phyloP scores from a whole-genome alignment of 2,797 vertebrate genomes.

The Urocyon cinereoargenteus region DNA sequence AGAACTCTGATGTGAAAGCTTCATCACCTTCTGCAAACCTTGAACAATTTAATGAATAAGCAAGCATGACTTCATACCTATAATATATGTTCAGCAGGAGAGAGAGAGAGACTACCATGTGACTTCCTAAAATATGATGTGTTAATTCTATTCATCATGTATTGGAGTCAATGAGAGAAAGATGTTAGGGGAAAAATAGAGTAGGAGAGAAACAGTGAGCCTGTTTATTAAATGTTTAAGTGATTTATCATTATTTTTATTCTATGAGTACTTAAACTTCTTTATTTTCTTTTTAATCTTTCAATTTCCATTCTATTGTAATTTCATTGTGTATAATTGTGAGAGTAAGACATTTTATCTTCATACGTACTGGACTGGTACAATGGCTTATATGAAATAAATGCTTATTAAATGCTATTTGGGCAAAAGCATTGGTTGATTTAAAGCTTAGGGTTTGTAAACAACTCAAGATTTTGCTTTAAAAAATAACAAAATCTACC shows the following conservation, averaged over 20 bases:
- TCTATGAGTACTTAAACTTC: background rate
- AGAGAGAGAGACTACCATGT: background rate
- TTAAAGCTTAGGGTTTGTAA: constrained; percentile 36
- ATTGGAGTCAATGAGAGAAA: background rate
- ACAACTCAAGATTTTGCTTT: background rate
- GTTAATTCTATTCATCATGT: background rate
- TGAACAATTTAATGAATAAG: background rate
- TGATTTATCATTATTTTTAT: background rate
- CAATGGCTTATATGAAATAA: background rate
- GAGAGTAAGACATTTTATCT: background rate
- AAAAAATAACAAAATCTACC: background rate
- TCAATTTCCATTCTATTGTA: background rate
- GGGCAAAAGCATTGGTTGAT: background rate
- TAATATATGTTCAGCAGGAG: background rate
- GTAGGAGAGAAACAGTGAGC: background rate
- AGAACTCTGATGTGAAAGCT: background rate
- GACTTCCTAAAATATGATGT: background rate
- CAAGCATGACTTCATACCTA: background rate
- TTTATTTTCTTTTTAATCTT: background rate
- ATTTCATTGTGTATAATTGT: background rate
- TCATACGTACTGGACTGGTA: background rate
- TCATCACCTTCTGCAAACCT: background rate
- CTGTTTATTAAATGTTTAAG: background rate
- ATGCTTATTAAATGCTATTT: background rate
- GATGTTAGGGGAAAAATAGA: background rate